phyloP scores from a whole-genome alignment of 2,797 vertebrate genomes.

The Poeciliopsis paucimaculata region DNA sequence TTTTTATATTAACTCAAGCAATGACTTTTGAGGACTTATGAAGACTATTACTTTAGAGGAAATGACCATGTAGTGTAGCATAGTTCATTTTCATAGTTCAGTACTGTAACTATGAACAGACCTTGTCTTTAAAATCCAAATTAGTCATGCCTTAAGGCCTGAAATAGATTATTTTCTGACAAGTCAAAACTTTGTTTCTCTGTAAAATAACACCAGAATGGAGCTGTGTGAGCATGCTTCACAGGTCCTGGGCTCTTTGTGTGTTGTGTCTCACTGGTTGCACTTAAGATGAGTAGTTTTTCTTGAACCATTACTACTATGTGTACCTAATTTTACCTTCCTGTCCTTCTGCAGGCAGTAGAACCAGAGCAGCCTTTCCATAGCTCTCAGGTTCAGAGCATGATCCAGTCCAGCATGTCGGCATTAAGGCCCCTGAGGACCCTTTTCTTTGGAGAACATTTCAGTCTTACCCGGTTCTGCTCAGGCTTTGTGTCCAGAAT shows the following conservation, averaged over 20 bases:
- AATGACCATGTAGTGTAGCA: background rate
- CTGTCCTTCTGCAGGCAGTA: constrained; percentile 10
- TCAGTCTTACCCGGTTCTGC: constrained; percentile 7
- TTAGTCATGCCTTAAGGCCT: background rate
- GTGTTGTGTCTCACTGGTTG: background rate
- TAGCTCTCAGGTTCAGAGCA: background rate
- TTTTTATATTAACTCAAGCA: too few relatives aligned
- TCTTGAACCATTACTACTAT: background rate
- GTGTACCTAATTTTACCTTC: background rate
- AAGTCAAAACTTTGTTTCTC: background rate
- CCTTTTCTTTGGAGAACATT: background rate
- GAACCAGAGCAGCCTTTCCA: background rate
- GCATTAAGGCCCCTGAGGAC: constrained; percentile 30
- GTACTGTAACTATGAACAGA: background rate
- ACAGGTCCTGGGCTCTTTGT: background rate
- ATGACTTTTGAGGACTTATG: too few relatives aligned
- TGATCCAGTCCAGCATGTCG: background rate
- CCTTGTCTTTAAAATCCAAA: background rate
- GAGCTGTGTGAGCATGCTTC: background rate
- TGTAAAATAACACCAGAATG: background rate
- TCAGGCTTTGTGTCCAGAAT: constrained; percentile 71
- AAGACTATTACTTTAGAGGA: background rate
- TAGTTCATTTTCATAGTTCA: background rate
- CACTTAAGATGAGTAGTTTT: background rate
- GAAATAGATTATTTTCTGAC: background rate